Evolutionary conservation across 92 coral and sea anemone species (phyloP), one percentile per base, ranked within the genome.

Genomic region (Epizoanthus stellaris): DNA sequence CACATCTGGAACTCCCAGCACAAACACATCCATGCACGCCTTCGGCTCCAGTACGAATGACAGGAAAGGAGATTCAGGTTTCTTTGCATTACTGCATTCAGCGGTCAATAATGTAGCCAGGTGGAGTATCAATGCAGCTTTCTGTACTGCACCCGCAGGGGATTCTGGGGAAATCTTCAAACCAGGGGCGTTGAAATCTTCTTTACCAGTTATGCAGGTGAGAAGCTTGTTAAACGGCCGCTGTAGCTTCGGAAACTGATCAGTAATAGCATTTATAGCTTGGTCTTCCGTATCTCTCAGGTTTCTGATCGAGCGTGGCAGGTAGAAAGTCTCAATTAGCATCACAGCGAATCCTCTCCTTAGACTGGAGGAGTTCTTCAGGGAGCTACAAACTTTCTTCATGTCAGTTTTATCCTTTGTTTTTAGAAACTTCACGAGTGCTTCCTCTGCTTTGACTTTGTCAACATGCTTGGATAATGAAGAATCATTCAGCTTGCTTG

Each of bases 281-380:
- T 89, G 86, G 84, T 97, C 97, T 77, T 97, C 98, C 39, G 92
- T 93, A 82, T 93, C 97, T 66, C 84, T 85, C 21, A 97, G 82
- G 80, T 77, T 81, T 34, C 95, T 89, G 57, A 54, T 77, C 4
- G 99, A 92, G 49, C 95, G 96, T 67, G 87, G 85, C 3, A 97
- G 71, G 68, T 91, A 97, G 87, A 97, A 89, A 83, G 75, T 70
- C 69, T 94, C 91, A 5, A 88, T 52, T 36, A 93, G 80, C 36
- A 84, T 82, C 19, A 86, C 90, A 49, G 93, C 92, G 82, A 94
- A 62, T 36, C 85, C 90, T 21, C 77, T 34, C 62, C 94, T 89
- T 38, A 59, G 74, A 68, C 82, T 77, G 36, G 84, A 70, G 6
- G 98, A 93, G 3, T 20, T 52, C 47, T 77, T 25, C 60, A 82